phyloP scores from a whole-genome alignment of 2,888 invertebrate genomes.

The Hipparchia sbordonii region DNA sequence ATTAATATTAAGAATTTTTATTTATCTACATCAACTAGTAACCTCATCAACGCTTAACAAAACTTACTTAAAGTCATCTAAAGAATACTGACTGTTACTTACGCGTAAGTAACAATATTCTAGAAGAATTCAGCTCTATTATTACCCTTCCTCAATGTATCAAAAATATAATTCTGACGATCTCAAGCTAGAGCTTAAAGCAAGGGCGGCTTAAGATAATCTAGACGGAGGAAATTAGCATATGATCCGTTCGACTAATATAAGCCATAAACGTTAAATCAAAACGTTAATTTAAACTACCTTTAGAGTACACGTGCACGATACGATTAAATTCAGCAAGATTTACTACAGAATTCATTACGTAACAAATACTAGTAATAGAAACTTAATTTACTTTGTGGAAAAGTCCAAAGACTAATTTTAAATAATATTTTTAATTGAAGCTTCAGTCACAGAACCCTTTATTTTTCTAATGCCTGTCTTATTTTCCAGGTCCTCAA shows the following conservation, averaged over 20 bases:
- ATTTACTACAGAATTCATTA: not conserved
- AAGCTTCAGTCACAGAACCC: no score
- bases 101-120: no score
- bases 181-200: constrained; percentile 33
- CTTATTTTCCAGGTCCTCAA: no score
- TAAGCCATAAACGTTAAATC: constrained; percentile 47
- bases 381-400: no score
- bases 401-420: no score
- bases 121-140: not conserved
- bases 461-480: no score
- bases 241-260: constrained; percentile 48
- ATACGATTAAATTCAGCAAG: constrained; percentile 34
- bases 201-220: constrained; percentile 37
- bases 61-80: no score
- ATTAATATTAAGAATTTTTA: no score
- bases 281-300: constrained; percentile 36
- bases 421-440: no score
- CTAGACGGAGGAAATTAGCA: constrained; percentile 46
- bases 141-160: constrained; percentile 17
- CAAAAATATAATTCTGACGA: constrained; percentile 32
- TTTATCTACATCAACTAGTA: no score
- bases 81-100: no score
- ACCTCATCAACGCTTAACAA: no score
- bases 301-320: constrained; percentile 36
- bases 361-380: not conserved